Percentiles rank a stretch among this genome's conserved stretches.
Evolutionary conservation across 2,797 vertebrate genomes (phyloP).

Genomic region (Sebastes diploproa): DNA sequence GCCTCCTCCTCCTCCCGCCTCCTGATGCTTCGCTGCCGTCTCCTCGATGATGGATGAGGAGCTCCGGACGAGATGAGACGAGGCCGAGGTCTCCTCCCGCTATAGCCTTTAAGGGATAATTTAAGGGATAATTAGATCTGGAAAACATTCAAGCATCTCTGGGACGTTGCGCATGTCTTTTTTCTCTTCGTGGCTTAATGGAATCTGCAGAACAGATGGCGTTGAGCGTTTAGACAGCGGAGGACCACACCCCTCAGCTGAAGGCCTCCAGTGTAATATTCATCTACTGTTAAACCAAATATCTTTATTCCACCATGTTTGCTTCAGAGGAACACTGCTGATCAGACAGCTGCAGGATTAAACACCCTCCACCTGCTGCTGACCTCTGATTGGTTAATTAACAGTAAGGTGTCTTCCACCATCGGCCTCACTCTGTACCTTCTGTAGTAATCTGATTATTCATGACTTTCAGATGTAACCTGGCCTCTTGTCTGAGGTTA

Average conservation of each 20-base stretch:
- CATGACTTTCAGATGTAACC: neutral
- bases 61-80: neutral
- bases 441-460: conserved; percentile 12
- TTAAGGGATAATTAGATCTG: neutral
- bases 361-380: neutral
- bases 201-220: neutral
- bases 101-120: conserved; percentile 30
- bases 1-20: neutral
- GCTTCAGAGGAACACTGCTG: too few species aligned
- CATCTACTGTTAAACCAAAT: neutral
- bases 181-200: conserved; percentile 1
- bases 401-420: neutral
- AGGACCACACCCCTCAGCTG: conserved; percentile 5
- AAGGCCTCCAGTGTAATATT: neutral
- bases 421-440: neutral
- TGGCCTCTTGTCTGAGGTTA: neutral
- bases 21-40: neutral
- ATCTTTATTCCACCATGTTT: neutral
- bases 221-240: neutral
- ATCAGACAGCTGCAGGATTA: neutral
- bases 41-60: conserved; percentile 43
- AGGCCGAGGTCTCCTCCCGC: neutral
- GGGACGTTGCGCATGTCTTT: conserved; percentile 17
- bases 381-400: neutral
- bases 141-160: neutral